Conservation (phyloP, 2,797 vertebrate genomes). For the Manis pentadactyla region DNA sequence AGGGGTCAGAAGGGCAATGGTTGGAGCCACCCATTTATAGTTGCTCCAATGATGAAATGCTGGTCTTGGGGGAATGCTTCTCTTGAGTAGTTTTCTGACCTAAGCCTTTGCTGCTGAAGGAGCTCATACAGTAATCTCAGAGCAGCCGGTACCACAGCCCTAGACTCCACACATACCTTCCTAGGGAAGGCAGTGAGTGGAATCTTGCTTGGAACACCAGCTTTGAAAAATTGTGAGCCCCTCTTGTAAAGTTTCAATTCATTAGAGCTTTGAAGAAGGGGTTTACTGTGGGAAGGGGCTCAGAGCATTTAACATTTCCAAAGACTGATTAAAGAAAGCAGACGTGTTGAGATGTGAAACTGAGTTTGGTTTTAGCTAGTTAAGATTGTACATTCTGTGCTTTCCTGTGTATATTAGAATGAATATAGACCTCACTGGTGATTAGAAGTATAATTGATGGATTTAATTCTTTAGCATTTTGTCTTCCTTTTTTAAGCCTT, state of each 20-base stretch:
- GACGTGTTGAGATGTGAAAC: not conserved
- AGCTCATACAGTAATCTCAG: not conserved
- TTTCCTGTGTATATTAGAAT: not conserved
- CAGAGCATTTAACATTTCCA: not conserved
- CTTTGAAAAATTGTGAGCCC: not conserved
- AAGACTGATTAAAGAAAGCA: not conserved
- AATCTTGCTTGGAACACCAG: not conserved
- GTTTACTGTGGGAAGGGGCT: not conserved
- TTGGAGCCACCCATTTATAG: not conserved
- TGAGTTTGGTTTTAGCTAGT: not conserved
- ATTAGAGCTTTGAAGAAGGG: not conserved
- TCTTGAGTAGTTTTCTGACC: not conserved
- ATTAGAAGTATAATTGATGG: not conserved
- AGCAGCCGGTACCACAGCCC: not conserved
- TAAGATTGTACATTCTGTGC: not conserved
- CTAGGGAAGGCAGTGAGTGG: not conserved
- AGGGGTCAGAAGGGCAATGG: not conserved
- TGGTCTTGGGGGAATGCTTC: not conserved
- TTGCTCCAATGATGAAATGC: not conserved
- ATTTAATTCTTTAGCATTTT: slow-evolving; percentile 9
- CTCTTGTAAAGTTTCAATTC: not conserved
- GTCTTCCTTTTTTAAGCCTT: not conserved
- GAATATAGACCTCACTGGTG: not conserved
- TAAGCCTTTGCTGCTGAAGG: not conserved
- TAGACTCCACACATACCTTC: not conserved